phyloP scores from a whole-genome alignment of 1,140 invertebrate genomes.

The Drosophila melanogaster region DNA sequence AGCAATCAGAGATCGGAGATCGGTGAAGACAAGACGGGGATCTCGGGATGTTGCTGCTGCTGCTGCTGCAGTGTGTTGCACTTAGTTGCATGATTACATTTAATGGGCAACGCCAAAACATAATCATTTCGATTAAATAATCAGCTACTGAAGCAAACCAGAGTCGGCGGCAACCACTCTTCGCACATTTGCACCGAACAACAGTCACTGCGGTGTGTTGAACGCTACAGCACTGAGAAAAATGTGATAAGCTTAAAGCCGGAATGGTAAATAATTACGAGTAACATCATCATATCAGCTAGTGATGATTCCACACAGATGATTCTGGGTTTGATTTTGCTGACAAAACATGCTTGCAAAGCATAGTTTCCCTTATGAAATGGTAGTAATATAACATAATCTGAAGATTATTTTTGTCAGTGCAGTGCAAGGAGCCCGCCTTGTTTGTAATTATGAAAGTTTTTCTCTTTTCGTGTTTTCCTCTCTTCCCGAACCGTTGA shows the following conservation, averaged over 20 bases:
- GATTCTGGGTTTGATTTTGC: too few relatives aligned
- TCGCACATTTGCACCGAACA: constrained; percentile 66
- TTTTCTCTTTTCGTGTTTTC: constrained; percentile 52
- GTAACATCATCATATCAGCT: too few relatives aligned
- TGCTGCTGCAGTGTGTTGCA: constrained; percentile 33
- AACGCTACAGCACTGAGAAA: constrained; percentile 9
- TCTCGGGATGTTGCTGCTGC: constrained; percentile 14
- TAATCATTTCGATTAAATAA: constrained; percentile 82
- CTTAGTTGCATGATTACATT: constrained; percentile 68
- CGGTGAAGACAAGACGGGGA: constrained; percentile 31
- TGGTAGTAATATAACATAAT: too few relatives aligned
- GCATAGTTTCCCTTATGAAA: too few relatives aligned
- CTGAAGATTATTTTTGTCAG: not conserved
- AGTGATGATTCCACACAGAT: too few relatives aligned
- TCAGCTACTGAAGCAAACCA: constrained; percentile 63
- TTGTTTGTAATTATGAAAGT: constrained; percentile 78
- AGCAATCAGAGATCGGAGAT: constrained; percentile 64
- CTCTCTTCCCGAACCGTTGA: constrained; percentile 35
- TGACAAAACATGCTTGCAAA: too few relatives aligned
- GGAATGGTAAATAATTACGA: too few relatives aligned
- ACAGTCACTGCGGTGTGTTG: constrained; percentile 10
- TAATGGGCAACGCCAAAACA: constrained; percentile 72
- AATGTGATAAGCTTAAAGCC: not conserved
- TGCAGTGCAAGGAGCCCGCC: constrained; percentile 33
- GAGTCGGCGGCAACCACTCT: constrained; percentile 42